Conservation (phyloP, 1,140 invertebrate genomes). For the Grapholita molesta region DNA sequence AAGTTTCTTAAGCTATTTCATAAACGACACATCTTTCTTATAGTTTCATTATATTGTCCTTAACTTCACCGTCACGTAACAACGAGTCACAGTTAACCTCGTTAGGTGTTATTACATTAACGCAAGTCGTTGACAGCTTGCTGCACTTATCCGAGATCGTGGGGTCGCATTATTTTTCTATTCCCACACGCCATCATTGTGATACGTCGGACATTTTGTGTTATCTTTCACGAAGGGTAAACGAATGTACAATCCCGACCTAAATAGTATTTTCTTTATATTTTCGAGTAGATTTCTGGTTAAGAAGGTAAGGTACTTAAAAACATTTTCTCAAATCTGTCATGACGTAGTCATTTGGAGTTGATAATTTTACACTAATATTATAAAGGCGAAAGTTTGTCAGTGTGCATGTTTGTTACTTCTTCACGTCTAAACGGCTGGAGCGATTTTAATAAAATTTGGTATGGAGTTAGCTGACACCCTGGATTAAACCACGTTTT, state of each 20-base stretch:
- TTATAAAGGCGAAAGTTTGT: too few species aligned
- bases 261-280: too few species aligned
- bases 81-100: background rate
- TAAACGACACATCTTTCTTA: background rate
- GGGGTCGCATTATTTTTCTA: background rate
- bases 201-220: background rate
- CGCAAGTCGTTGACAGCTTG: background rate
- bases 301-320: too few species aligned
- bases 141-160: background rate
- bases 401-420: too few species aligned
- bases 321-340: too few species aligned
- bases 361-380: too few species aligned
- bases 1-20: background rate
- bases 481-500: too few species aligned
- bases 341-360: too few species aligned
- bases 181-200: constrained; percentile 3
- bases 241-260: background rate
- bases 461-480: too few species aligned
- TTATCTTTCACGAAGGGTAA: background rate
- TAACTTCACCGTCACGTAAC: background rate
- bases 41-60: background rate
- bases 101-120: constrained; percentile 1
- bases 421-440: too few species aligned
- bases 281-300: too few species aligned
- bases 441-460: too few species aligned